These are phyloP conservation scores for Drosophila paranaensis DNA, from an alignment of 2,888 invertebrate genomes.

Conservation along the genomic window DNA sequence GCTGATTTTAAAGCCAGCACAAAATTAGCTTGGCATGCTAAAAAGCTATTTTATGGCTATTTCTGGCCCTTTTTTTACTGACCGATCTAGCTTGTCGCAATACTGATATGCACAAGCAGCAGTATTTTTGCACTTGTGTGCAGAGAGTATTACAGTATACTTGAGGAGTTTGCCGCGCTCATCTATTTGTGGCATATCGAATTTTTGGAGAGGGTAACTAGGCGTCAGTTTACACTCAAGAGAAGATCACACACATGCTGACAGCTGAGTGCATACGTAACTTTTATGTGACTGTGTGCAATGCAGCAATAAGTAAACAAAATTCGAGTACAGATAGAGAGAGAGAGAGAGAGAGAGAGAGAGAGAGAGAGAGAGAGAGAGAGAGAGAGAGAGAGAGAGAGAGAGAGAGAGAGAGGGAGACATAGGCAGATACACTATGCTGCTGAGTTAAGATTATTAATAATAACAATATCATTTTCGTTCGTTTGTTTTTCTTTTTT, in stretches of 20 bases:
- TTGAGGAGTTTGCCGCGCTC: neutral
- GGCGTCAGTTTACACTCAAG: neutral
- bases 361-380: too few species aligned
- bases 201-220: neutral
- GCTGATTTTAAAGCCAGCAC: too few species aligned
- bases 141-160: neutral
- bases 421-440: neutral
- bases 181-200: too few species aligned
- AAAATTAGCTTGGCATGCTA: too few species aligned
- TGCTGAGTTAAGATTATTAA: neutral
- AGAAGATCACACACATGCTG: neutral
- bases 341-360: too few species aligned
- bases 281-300: too few species aligned
- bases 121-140: neutral
- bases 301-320: neutral
- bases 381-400: too few species aligned
- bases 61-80: too few species aligned
- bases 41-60: too few species aligned
- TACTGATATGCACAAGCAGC: too few species aligned
- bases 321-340: neutral
- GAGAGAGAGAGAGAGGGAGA: neutral
- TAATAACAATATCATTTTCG: neutral
- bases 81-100: too few species aligned
- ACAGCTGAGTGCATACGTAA: neutral
- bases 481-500: conserved; percentile 4